phyloP scores from a whole-genome alignment of 2,888 invertebrate genomes.

The Dimorphilus gyrociliatus region DNA sequence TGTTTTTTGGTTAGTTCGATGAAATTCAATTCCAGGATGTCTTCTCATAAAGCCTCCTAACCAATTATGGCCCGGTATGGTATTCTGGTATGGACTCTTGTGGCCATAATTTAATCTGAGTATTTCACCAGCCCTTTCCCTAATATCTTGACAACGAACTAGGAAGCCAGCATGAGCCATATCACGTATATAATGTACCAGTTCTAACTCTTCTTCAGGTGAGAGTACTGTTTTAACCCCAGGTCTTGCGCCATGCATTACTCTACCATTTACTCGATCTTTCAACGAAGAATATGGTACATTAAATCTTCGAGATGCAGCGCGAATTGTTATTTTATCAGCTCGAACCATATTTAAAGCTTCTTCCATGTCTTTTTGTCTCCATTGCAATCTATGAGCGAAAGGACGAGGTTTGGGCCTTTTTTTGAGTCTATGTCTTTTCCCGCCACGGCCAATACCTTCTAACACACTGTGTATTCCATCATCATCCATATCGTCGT shows the following conservation, averaged over 20 bases:
- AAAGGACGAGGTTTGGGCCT: no score
- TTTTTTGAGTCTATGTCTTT: no score
- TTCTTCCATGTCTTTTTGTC: conserved; percentile 12
- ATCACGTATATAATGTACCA: conserved; percentile 10
- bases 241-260: conserved; percentile 14
- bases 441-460: no score
- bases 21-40: conserved; percentile 13
- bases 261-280: conserved; percentile 13
- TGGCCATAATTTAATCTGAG: conserved; percentile 12
- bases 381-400: conserved; percentile 16
- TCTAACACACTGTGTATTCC: no score
- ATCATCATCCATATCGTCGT: no score
- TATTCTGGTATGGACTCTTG: conserved; percentile 11
- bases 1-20: conserved; percentile 6
- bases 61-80: conserved; percentile 18
- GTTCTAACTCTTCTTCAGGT: conserved; percentile 14
- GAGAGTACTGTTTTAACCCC: conserved; percentile 15
- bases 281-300: conserved; percentile 16
- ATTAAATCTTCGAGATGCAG: conserved; percentile 14
- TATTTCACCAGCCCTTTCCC: conserved; percentile 13
- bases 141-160: conserved; percentile 11
- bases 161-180: conserved; percentile 12
- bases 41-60: conserved; percentile 14
- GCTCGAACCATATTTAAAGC: conserved; percentile 12
- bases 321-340: conserved; percentile 14